phyloP scores from a whole-genome alignment of 2,797 vertebrate genomes.

The Tapirus indicus region DNA sequence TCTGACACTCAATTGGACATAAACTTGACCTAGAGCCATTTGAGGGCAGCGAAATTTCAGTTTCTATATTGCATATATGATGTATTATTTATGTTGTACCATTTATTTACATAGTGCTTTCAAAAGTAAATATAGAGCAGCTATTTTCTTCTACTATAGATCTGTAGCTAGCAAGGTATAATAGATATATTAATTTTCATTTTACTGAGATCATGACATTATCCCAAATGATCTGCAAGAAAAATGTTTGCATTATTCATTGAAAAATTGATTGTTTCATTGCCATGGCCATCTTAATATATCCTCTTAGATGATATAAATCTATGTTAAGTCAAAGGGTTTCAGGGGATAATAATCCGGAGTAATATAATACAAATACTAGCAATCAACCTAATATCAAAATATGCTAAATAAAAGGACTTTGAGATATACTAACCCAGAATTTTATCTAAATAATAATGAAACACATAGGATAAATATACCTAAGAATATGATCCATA shows the following conservation, averaged over 20 bases:
- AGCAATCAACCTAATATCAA: not conserved
- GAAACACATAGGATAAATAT: not conserved
- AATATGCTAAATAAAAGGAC: not conserved
- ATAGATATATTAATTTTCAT: constrained; percentile 29
- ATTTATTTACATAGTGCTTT: constrained; percentile 35
- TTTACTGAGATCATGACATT: constrained; percentile 39
- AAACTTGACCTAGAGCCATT: constrained; percentile 38
- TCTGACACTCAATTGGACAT: constrained; percentile 52
- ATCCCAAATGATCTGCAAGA: constrained; percentile 27
- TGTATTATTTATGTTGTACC: constrained; percentile 1
- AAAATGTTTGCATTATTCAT: constrained; percentile 35
- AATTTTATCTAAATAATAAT: not conserved
- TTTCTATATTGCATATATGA: constrained; percentile 24
- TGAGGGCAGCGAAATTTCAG: constrained; percentile 44
- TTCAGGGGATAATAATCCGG: not conserved
- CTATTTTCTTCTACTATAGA: constrained; percentile 27
- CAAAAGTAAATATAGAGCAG: constrained; percentile 29
- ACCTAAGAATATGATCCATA: not conserved
- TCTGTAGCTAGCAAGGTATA: not conserved
- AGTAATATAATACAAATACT: constrained; percentile 1
- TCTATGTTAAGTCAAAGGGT: not conserved
- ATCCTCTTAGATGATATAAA: not conserved
- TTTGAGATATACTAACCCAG: not conserved
- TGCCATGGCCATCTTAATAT: not conserved
- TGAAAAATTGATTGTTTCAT: constrained; percentile 25